Conservation (phyloP, 2,797 vertebrate species). For the Parambassis ranga region DNA sequence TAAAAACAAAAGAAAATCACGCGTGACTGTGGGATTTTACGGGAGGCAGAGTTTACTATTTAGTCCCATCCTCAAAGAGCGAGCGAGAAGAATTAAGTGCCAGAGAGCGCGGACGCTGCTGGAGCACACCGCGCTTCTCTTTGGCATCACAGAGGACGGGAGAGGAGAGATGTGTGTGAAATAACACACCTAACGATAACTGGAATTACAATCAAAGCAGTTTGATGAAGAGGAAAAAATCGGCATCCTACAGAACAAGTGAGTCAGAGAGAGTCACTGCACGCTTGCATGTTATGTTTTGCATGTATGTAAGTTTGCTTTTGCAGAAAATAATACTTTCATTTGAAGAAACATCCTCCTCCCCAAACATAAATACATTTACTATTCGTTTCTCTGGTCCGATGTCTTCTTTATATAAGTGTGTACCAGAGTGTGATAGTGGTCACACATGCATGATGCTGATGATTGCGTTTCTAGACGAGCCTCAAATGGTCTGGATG, state of each 20-base stretch:
- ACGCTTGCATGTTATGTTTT: neutral
- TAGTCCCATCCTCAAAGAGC: conserved; percentile 28
- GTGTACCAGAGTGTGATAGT: neutral
- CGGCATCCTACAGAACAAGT: conserved; percentile 49
- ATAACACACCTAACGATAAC: conserved; percentile 12
- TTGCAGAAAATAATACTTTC: neutral
- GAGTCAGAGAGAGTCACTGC: conserved; percentile 31
- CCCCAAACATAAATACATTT: too few relatives aligned
- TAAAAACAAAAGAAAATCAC: conserved; percentile 40
- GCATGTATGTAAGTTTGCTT: conserved; percentile 15
- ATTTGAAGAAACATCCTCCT: too few relatives aligned
- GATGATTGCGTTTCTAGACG: conserved; percentile 43
- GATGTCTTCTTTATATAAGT: neutral
- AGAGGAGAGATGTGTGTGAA: conserved; percentile 48
- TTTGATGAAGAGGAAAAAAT: conserved; percentile 73
- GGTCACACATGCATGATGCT: conserved; percentile 49
- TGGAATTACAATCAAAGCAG: conserved; percentile 67
- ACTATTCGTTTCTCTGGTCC: neutral
- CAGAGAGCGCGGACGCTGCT: conserved; percentile 24
- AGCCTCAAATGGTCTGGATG: conserved; percentile 45
- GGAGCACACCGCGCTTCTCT: conserved; percentile 32
- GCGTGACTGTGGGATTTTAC: conserved; percentile 62
- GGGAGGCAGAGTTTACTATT: conserved; percentile 9
- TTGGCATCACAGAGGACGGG: conserved; percentile 21
- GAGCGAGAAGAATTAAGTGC: conserved; percentile 42